Evolutionary conservation across 2,888 invertebrate species (phyloP).

Genomic region (Drosophila greeni): DNA sequence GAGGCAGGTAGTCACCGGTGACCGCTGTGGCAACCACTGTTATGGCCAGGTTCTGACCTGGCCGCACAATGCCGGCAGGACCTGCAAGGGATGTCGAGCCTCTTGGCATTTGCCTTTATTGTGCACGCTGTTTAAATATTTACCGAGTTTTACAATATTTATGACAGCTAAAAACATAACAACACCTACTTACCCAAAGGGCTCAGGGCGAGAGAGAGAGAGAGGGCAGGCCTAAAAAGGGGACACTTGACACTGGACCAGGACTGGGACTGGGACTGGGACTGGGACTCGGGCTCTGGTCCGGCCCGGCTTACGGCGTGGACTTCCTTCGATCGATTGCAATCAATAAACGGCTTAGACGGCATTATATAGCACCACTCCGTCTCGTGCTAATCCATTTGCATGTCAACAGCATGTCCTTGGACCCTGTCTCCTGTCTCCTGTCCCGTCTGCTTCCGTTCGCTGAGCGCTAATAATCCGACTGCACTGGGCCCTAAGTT

Average conservation of each 20-base stretch:
- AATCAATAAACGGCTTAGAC: slow-evolving; percentile 73
- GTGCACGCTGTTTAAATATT: slow-evolving; percentile 72
- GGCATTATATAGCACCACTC: slow-evolving; percentile 54
- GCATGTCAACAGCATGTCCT: slow-evolving; percentile 59
- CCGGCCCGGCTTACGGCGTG: slow-evolving; percentile 41
- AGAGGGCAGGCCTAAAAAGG: slow-evolving; percentile 5
- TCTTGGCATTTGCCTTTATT: slow-evolving; percentile 70
- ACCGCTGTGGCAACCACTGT: slow-evolving; percentile 41
- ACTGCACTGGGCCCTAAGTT: slow-evolving; percentile 50
- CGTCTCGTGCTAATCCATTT: slow-evolving; percentile 64
- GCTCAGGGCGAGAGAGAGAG: slow-evolving; percentile 4
- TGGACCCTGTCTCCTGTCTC: not conserved
- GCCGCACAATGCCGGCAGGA: slow-evolving; percentile 21
- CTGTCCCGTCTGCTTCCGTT: slow-evolving; percentile 33
- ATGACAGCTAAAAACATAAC: slow-evolving; percentile 73
- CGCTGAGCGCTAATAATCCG: slow-evolving; percentile 28
- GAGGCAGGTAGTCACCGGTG: slow-evolving; percentile 45
- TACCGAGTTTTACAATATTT: slow-evolving; percentile 73
- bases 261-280: not conserved
- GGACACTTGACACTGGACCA: slow-evolving; percentile 66
- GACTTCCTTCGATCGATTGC: slow-evolving; percentile 58
- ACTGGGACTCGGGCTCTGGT: not conserved
- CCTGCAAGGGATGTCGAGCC: slow-evolving; percentile 39
- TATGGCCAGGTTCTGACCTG: slow-evolving; percentile 48
- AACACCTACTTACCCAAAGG: slow-evolving; percentile 60